These are phyloP conservation scores for Agrotis clavis DNA, from an alignment of 2,888 invertebrate species.

Conservation along the genomic window DNA sequence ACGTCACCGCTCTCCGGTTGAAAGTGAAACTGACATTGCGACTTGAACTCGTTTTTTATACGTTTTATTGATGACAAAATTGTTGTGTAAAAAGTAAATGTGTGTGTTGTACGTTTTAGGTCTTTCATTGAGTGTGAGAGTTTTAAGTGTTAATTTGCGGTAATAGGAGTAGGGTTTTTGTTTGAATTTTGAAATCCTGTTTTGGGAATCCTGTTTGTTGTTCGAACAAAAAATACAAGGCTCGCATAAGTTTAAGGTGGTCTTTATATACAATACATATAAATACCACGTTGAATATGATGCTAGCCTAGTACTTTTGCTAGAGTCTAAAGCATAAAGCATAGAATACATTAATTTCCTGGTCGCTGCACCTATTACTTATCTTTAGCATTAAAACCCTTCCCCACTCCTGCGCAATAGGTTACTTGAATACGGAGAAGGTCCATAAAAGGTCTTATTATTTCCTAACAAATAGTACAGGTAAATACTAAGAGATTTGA, in stretches of 20 bases:
- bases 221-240: too few species aligned
- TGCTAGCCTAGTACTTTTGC: too few species aligned
- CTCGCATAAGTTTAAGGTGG: too few species aligned
- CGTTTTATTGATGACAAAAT: constrained; percentile 49
- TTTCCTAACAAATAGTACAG: constrained; percentile 49
- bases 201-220: too few species aligned
- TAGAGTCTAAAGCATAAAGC: too few species aligned
- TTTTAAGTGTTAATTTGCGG: constrained; percentile 8
- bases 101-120: constrained; percentile 19
- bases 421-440: constrained; percentile 44
- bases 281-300: too few species aligned
- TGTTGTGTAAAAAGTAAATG: constrained; percentile 17
- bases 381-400: constrained; percentile 34
- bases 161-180: neutral
- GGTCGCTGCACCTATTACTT: constrained; percentile 1
- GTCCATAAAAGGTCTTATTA: constrained; percentile 43
- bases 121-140: neutral
- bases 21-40: constrained; percentile 66
- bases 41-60: constrained; percentile 48
- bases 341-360: neutral
- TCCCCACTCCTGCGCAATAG: constrained; percentile 46
- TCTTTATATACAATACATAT: too few species aligned
- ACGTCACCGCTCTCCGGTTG: constrained; percentile 51
- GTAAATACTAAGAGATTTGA: constrained; percentile 20
- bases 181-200: too few species aligned